Evolutionary conservation across 2,113 vertebrate species (phyloP).

Genomic region (Laticauda laticaudata): DNA sequence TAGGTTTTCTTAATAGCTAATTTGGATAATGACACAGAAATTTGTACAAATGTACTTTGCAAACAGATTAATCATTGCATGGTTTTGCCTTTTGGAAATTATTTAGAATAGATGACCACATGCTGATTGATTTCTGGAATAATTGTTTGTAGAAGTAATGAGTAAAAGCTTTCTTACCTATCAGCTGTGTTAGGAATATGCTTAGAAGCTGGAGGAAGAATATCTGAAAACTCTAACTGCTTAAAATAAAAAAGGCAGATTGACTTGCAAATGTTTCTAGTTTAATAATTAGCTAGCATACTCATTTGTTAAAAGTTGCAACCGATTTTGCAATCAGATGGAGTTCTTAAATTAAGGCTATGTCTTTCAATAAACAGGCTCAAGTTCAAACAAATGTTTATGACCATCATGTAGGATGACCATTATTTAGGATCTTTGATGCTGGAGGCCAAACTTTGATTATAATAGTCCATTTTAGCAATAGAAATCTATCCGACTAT

Average conservation of each 20-base stretch:
- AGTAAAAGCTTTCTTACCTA: not conserved
- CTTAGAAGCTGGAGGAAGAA: not conserved
- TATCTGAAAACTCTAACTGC: not conserved
- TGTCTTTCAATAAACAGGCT: constrained; percentile 24
- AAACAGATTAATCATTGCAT: not conserved
- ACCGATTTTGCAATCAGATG: constrained; percentile 11
- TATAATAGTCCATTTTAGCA: constrained; percentile 14
- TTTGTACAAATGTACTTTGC: not conserved
- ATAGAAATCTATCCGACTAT: constrained; percentile 11
- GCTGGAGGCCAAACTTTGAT: not conserved
- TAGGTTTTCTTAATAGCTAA: not conserved
- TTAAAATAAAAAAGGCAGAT: not conserved
- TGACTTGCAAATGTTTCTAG: constrained; percentile 20
- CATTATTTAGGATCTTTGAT: constrained; percentile 16
- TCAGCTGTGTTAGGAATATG: not conserved
- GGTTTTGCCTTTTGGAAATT: not conserved
- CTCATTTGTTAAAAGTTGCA: constrained; percentile 14
- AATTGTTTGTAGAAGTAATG: not conserved
- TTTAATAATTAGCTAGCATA: constrained; percentile 21
- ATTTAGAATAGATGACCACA: not conserved
- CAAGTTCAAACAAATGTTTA: constrained; percentile 24
- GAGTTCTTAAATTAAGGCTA: constrained; percentile 34
- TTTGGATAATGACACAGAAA: not conserved
- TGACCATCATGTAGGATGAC: not conserved
- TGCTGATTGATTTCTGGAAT: not conserved